phyloP scores from a whole-genome alignment of 2,113 vertebrate genomes.

The Arizona elegans region DNA sequence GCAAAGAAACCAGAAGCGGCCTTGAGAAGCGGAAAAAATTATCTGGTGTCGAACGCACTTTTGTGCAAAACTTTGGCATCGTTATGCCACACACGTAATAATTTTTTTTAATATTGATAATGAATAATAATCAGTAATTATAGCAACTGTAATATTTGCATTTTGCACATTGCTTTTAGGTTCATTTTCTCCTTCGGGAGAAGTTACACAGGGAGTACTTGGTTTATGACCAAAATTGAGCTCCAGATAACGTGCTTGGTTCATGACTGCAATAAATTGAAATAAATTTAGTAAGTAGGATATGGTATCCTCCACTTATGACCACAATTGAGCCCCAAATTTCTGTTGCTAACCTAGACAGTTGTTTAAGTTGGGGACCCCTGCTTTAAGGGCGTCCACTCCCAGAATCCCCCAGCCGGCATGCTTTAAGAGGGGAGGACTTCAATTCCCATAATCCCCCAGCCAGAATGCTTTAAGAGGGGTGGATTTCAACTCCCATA shows the following conservation, averaged over 20 bases:
- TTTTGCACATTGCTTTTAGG: neutral
- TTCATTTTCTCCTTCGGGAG: neutral
- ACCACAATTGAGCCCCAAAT: neutral
- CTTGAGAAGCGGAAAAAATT: neutral
- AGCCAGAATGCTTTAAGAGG: neutral
- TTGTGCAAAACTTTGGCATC: neutral
- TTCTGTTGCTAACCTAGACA: neutral
- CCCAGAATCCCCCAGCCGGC: no score
- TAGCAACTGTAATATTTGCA: neutral
- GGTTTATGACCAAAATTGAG: neutral
- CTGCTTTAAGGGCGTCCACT: neutral
- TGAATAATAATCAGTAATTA: neutral
- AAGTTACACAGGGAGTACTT: neutral
- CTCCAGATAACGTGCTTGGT: no score
- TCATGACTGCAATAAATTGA: no score
- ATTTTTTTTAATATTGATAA: neutral
- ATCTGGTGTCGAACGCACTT: neutral
- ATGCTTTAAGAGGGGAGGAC: no score
- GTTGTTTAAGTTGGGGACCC: neutral
- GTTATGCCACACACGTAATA: neutral
- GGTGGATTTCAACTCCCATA: neutral
- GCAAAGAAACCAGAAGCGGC: neutral
- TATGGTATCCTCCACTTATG: neutral
- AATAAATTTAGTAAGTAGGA: no score
- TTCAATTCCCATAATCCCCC: neutral